Evolutionary conservation across 2,888 invertebrate genomes (phyloP).

Genomic region (Volucella inflata): DNA sequence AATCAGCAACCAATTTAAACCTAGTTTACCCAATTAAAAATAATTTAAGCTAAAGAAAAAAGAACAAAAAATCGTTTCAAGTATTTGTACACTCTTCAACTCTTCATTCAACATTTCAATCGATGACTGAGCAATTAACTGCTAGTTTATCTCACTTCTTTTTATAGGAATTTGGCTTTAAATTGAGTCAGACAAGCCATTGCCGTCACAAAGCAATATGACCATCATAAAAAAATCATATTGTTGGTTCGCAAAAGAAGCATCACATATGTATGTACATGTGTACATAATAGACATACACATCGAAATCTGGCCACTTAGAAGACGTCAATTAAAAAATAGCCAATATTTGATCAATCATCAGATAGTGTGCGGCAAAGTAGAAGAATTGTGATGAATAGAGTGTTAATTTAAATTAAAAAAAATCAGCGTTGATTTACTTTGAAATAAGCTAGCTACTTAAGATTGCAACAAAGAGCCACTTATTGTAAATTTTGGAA

Average conservation of each 20-base stretch:
- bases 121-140: constrained; percentile 33
- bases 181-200: neutral
- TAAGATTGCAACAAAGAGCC: constrained; percentile 24
- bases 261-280: neutral
- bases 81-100: neutral
- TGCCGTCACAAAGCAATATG: neutral
- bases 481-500: constrained; percentile 23
- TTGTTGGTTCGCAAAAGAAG: constrained; percentile 24
- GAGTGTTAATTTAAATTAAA: constrained; percentile 42
- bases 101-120: constrained; percentile 16
- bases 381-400: constrained; percentile 27
- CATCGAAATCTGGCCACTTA: constrained; percentile 10
- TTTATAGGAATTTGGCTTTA: constrained; percentile 17
- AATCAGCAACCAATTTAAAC: too few species aligned
- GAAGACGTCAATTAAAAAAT: constrained; percentile 37
- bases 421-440: constrained; percentile 39
- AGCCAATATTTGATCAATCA: constrained; percentile 26
- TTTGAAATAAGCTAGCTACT: constrained; percentile 24
- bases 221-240: constrained; percentile 4
- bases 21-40: too few species aligned
- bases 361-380: neutral
- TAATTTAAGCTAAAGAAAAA: too few species aligned
- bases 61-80: too few species aligned
- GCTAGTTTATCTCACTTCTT: constrained; percentile 31
- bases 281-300: too few species aligned